Evolutionary conservation across 1,140 invertebrate species (phyloP).

Genomic region (Tachypleus tridentatus): DNA sequence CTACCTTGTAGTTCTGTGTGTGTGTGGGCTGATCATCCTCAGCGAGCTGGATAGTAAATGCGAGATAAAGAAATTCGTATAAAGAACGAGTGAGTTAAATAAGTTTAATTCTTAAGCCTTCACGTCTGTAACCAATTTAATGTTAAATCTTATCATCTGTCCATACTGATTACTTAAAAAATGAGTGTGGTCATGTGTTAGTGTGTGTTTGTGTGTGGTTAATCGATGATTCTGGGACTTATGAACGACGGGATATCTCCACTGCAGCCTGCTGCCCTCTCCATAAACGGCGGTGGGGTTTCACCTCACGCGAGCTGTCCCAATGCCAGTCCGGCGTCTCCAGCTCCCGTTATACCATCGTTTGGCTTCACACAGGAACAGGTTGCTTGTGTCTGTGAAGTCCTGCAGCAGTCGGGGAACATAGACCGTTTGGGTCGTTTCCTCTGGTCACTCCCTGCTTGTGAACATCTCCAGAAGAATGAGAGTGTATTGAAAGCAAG

Average conservation of each 20-base stretch:
- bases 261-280: not conserved
- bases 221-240: slow-evolving; percentile 23
- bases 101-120: too few species aligned
- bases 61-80: too few species aligned
- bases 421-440: slow-evolving; percentile 90
- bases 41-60: too few species aligned
- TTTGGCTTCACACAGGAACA: slow-evolving; percentile 97
- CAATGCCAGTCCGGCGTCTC: slow-evolving; percentile 28
- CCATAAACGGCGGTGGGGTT: not conserved
- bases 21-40: too few species aligned
- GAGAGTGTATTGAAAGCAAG: slow-evolving; percentile 61
- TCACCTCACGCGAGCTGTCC: slow-evolving; percentile 23
- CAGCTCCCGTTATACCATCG: slow-evolving; percentile 61
- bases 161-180: too few species aligned
- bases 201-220: too few species aligned
- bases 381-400: slow-evolving; percentile 96
- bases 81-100: too few species aligned
- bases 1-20: too few species aligned
- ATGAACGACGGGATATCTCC: slow-evolving; percentile 19
- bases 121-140: too few species aligned
- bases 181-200: too few species aligned
- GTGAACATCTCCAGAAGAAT: slow-evolving; percentile 74
- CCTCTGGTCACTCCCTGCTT: slow-evolving; percentile 88
- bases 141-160: too few species aligned
- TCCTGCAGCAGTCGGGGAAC: slow-evolving; percentile 93